Base-by-base conservation (phyloP, 2,113 vertebrate species). In the Aleadryas rufinucha region DNA sequence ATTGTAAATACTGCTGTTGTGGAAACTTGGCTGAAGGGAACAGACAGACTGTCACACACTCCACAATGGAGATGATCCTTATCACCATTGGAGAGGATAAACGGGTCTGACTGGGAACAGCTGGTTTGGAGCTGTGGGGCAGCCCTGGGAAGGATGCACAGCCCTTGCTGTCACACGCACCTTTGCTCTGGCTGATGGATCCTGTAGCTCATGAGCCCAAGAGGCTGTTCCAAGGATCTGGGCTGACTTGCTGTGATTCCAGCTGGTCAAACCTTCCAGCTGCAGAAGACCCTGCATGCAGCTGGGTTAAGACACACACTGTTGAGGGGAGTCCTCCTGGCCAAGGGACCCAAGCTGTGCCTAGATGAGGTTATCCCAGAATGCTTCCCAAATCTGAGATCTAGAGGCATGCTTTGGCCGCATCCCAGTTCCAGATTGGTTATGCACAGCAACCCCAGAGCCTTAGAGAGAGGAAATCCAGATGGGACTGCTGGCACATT, bases 341-440 rank as follows among this genome's bases (percentile, higher is more conserved):
- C 90, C 68, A 75, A 75, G 90, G 59, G 44, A 84, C 37, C 75
- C 78, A 85, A 76, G 87, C 84, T 91, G 79, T 84, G 93, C 59
- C 76, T 95, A 52, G 86, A 93, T 96, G 94, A 97, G 69, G 87
- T 95, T 95, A 92, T 97, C 60, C 95, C 93, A 96, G 72, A 94
- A 71, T 21, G 68, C 76, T 78, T 95, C 93, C 72, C 91, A 82
- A 89, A 87, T 95, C 86, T 92, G 54, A 78, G 89, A 78, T 95
- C 91, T 49, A 56, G 84, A 96, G 89, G 72, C 95, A 94, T 96
- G 94, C 93, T 92, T 92, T 96, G 95, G 94, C 95, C 60, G 47
- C 3, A 0, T 75, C 91, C 84, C 93, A 95, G 2, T 47, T 92
- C 60, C 68, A 39, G 16, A 35, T 16, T 95, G 89, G 93, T 83